These are phyloP conservation scores for Charina bottae DNA, from an alignment of 2,113 vertebrate genomes.

Conservation along the genomic window DNA sequence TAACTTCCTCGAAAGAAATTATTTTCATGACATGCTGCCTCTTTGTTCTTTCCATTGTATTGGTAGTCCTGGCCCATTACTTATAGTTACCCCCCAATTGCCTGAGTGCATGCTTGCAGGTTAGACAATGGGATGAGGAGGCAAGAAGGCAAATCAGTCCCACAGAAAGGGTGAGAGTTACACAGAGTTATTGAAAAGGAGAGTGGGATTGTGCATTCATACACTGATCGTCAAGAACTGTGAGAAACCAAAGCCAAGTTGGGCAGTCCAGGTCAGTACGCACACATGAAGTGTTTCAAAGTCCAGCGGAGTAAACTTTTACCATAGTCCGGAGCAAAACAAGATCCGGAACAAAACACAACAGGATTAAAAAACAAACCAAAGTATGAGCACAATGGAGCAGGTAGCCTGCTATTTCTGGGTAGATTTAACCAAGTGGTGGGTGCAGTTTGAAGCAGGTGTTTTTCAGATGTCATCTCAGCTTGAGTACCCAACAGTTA, in stretches of 20 bases:
- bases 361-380: not conserved
- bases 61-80: not conserved
- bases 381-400: not conserved
- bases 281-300: not conserved
- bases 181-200: not conserved
- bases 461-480: not conserved
- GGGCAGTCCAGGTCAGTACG: not conserved
- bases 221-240: not conserved
- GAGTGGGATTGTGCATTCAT: not conserved
- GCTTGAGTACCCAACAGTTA: not conserved
- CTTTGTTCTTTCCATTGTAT: not conserved
- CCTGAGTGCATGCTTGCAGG: not conserved
- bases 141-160: not conserved
- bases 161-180: not conserved
- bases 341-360: not conserved
- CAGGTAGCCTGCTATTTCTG: not conserved
- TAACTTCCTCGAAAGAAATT: not conserved
- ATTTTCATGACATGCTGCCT: not conserved
- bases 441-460: not conserved
- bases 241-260: not conserved
- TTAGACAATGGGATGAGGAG: not conserved
- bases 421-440: not conserved
- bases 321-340: not conserved
- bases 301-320: not conserved
- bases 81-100: not conserved